A percentile compares a stretch with the other conserved stretches of the same genome.
Evolutionary conservation across 2,797 vertebrate genomes (phyloP).

Genomic region (Xenentodon cancila): DNA sequence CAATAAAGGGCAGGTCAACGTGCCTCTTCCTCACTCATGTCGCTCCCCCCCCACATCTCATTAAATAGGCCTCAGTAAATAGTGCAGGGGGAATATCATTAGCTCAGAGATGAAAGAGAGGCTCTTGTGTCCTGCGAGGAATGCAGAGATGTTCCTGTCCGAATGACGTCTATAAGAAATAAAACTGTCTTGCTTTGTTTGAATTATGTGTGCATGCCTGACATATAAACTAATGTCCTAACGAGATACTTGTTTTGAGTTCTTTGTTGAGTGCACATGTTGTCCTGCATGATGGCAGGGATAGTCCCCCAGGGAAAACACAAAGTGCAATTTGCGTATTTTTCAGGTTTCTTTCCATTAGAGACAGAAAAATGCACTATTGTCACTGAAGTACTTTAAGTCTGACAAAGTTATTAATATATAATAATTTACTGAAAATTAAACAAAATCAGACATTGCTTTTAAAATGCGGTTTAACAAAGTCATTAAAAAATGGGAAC

Average conservation of each 20-base stretch:
- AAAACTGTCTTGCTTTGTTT: conserved; percentile 23
- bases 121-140: conserved; percentile 43
- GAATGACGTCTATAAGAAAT: conserved; percentile 35
- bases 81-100: conserved; percentile 53
- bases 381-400: too few species aligned
- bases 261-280: conserved; percentile 8
- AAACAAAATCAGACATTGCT: too few species aligned
- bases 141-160: conserved; percentile 37
- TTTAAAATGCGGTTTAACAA: too few species aligned
- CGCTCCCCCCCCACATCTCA: conserved; percentile 36
- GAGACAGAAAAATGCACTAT: too few species aligned
- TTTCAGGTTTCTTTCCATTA: conserved; percentile 4
- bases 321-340: conserved; percentile 7
- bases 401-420: too few species aligned
- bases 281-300: conserved; percentile 5
- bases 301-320: background rate
- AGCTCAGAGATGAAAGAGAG: conserved; percentile 53
- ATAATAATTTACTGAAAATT: too few species aligned
- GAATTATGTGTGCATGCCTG: conserved; percentile 10
- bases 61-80: conserved; percentile 53
- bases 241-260: conserved; percentile 12
- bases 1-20: conserved; percentile 70
- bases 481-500: too few species aligned
- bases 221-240: conserved; percentile 6
- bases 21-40: conserved; percentile 19